Base-by-base conservation (phyloP, 2,888 invertebrate genomes). In the Drosophila bunnanda region DNA sequence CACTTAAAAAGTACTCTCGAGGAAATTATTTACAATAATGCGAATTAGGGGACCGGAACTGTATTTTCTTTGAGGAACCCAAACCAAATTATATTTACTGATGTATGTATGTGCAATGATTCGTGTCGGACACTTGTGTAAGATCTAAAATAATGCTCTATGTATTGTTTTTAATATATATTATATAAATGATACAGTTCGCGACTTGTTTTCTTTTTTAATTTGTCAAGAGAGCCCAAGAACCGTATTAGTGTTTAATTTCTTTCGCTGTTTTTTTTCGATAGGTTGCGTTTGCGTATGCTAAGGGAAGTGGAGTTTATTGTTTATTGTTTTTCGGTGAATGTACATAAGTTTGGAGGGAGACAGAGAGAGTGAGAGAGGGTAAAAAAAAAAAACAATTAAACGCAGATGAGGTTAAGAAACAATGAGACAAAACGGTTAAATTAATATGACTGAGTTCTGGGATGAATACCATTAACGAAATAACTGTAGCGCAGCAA, bases 1-100 rank as follows among this genome's bases (percentile, higher is more conserved):
- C 39, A 55, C 68, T 53, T 57, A 66, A 72, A 36, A 75, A 48
- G 39, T 57, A 25, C 17, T 65, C 50, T 34, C 41, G 34, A 25
- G 39, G 30, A 28, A 72, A 75, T 72, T 72, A 72, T 72, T 75
- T 72, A 72, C 72, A 72, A 75, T 43, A 75, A 66, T 69, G 28
- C 50, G 34, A 48, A 69, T 34, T 75, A 66, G 65, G 67, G 75
- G 15, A 77, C 65, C 69, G 36, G 39, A 41, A 32, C 34, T 32
- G 46, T 55, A 56, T 50, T 52, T 52, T 22, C 20, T 54, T 75
- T 74, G 74, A 76, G 73, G 71, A 81, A 76, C 88, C 89, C 85
- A 84, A 90, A 90, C 88, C 83, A 88, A 80, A 82, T 79, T 75
- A 78, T 70, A 68, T 77, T 56, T 75, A 52, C 9, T 52, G 32